Percentiles rank a stretch among this genome's conserved stretches.
Conservation (phyloP, 1,140 invertebrate species). For the Conopomorpha cramerella region DNA sequence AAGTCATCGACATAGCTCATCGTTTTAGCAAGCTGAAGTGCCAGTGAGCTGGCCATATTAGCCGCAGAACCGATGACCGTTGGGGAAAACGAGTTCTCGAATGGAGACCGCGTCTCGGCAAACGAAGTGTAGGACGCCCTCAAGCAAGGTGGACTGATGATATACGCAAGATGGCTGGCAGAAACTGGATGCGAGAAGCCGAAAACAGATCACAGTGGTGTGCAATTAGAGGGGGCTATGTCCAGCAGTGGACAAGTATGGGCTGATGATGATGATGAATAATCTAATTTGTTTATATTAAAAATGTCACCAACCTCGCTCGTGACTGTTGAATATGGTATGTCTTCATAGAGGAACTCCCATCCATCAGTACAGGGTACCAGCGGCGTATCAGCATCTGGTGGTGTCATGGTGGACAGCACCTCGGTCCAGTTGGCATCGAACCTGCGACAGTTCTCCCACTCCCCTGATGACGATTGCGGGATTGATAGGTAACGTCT, state of each 20-base stretch:
- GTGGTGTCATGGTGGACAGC: constrained; percentile 16
- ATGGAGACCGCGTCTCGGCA: neutral
- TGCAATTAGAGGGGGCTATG: neutral
- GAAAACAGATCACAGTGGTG: neutral
- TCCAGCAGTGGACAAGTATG: neutral
- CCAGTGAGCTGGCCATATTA: neutral
- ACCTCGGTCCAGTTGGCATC: constrained; percentile 24
- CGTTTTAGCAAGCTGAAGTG: neutral
- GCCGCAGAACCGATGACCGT: neutral
- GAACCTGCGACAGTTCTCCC: constrained; percentile 22
- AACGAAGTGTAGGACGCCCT: neutral
- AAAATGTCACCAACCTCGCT: constrained; percentile 26
- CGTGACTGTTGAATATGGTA: constrained; percentile 25
- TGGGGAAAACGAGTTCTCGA: neutral
- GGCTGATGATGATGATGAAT: too few relatives aligned
- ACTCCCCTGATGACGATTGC: constrained; percentile 7
- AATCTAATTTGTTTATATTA: too few relatives aligned
- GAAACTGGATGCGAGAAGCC: neutral
- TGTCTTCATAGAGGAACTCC: constrained; percentile 29
- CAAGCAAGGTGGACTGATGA: neutral
- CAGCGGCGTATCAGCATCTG: constrained; percentile 12
- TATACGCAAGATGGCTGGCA: too few relatives aligned
- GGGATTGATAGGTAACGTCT: constrained; percentile 25
- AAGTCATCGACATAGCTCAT: too few relatives aligned
- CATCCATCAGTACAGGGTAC: constrained; percentile 20